These are phyloP conservation scores for Empidonax traillii DNA, from an alignment of 2,113 vertebrate genomes.

Conservation along the genomic window DNA sequence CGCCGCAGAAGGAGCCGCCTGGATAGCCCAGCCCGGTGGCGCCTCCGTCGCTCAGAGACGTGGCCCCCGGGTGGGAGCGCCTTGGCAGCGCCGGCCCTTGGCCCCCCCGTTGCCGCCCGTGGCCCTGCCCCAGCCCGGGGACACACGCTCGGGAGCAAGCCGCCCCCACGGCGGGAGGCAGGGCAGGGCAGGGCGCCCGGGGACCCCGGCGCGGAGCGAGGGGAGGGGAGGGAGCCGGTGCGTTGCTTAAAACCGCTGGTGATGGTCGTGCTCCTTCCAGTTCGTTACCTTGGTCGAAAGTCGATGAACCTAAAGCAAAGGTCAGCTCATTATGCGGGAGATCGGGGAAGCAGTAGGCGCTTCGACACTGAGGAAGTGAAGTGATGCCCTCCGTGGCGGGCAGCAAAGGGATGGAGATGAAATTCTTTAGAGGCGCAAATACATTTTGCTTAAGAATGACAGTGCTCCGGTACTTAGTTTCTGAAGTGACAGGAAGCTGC, in stretches of 20 bases:
- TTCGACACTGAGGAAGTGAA: not conserved
- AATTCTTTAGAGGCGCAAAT: not conserved
- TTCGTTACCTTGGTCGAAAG: slow-evolving; percentile 13
- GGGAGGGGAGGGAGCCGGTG: not conserved
- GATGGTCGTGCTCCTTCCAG: not conserved
- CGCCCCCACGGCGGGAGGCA: not conserved
- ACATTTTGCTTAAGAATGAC: not conserved
- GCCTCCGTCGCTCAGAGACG: not conserved
- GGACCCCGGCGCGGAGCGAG: not conserved
- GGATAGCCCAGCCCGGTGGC: not conserved
- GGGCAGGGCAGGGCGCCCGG: not conserved
- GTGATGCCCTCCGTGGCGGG: not conserved
- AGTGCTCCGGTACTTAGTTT: slow-evolving; percentile 11
- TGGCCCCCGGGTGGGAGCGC: not conserved
- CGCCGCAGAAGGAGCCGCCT: not conserved
- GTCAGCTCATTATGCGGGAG: slow-evolving; percentile 45
- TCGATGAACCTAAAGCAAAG: slow-evolving; percentile 46
- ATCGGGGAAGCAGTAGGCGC: not conserved
- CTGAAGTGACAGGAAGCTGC: slow-evolving; percentile 14
- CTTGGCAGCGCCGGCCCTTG: not conserved
- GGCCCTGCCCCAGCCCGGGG: not conserved
- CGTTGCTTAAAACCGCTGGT: not conserved
- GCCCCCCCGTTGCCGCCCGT: not conserved
- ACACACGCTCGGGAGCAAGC: not conserved
- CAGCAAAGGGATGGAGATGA: not conserved